These are phyloP conservation scores for Strix uralensis DNA, from an alignment of 2,113 vertebrate species.

Conservation along the genomic window DNA sequence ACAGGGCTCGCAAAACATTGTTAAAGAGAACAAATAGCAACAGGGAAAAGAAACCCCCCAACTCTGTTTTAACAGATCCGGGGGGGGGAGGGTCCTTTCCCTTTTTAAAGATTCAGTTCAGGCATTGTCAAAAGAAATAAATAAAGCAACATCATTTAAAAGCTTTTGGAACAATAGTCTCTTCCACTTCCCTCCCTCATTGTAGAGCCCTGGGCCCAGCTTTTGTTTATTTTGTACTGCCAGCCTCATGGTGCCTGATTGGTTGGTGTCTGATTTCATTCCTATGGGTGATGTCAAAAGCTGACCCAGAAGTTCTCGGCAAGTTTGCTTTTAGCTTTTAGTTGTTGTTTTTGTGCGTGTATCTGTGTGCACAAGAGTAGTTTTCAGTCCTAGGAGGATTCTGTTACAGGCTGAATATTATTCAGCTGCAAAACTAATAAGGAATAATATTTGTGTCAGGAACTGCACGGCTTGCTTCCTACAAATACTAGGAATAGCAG, in stretches of 20 bases:
- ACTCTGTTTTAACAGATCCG: neutral
- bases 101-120: constrained; percentile 42
- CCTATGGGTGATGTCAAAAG: constrained; percentile 64
- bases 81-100: neutral
- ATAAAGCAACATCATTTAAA: constrained; percentile 57
- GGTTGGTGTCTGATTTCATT: constrained; percentile 67
- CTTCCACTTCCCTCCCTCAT: constrained; percentile 62
- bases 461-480: constrained; percentile 19
- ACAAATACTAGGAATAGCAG: neutral
- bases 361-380: constrained; percentile 44
- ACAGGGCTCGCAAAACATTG: neutral
- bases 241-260: constrained; percentile 57
- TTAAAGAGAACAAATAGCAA: neutral
- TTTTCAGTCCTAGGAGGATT: constrained; percentile 49
- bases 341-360: constrained; percentile 61
- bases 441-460: constrained; percentile 30
- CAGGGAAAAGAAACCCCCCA: neutral
- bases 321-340: constrained; percentile 64
- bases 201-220: constrained; percentile 52
- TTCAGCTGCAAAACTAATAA: constrained; percentile 49
- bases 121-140: constrained; percentile 53
- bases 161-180: constrained; percentile 63
- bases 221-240: constrained; percentile 65
- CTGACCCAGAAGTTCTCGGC: constrained; percentile 67
- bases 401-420: constrained; percentile 50